A percentile compares a stretch with the other conserved stretches of the same genome.
Evolutionary conservation across 2,113 vertebrate species (phyloP).

Genomic region (Tragelaphus scriptus): DNA sequence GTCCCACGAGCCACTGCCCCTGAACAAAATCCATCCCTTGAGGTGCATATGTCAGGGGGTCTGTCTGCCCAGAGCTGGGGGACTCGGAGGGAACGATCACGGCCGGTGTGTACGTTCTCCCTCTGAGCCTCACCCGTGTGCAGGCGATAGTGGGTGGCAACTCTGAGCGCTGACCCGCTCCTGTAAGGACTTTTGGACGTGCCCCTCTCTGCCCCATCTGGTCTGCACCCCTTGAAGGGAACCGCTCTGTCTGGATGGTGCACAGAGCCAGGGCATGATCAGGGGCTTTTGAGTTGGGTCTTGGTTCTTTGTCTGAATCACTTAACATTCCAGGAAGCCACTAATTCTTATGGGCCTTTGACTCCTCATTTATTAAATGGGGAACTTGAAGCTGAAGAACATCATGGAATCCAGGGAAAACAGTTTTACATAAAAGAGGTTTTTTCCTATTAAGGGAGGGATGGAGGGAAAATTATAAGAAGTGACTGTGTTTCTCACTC

Average conservation of each 20-base stretch:
- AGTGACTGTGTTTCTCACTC: not conserved
- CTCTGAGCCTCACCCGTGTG: not conserved
- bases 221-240: not conserved
- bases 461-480: not conserved
- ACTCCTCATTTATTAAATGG: not conserved
- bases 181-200: not conserved
- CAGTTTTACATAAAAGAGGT: not conserved
- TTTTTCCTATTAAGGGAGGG: not conserved
- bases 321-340: not conserved
- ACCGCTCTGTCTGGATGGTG: not conserved
- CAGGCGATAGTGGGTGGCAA: too few relatives aligned
- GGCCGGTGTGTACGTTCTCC: not conserved
- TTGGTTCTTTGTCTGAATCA: not conserved
- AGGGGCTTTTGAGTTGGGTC: not conserved
- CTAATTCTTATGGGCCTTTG: not conserved
- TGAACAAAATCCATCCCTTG: not conserved
- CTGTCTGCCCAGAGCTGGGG: not conserved
- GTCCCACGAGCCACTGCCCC: not conserved
- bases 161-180: not conserved
- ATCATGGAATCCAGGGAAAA: not conserved
- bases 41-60: not conserved
- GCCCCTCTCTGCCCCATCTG: not conserved
- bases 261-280: not conserved
- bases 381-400: not conserved
- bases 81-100: not conserved